Evolutionary conservation across 2,888 invertebrate species (phyloP), one percentile per base, ranked within the genome.

Genomic region (Allolobophora icterica): DNA sequence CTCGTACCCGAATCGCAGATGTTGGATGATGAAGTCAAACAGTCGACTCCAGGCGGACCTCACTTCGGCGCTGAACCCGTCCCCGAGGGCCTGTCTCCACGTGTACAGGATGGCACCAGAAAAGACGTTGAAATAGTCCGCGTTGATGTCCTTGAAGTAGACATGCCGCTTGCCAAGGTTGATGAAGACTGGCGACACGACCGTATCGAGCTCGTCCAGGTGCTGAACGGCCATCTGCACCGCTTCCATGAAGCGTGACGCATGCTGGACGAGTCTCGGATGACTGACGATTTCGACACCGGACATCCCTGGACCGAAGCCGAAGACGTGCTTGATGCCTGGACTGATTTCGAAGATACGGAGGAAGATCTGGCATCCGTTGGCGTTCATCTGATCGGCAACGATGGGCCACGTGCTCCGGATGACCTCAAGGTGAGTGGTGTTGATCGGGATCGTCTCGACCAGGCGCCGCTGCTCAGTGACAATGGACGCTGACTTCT

Each of bases 111-210:
- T 35, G 33, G 91, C 91, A 17, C 89, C 90, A 33, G 90, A 45
- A n/a, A 91, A 91, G 11, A 90, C 91, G 90, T 38, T n/a, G 52
- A 89, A 91, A 45, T 90, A 91, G n/a, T 91, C 89, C 19, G n/a
- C 45, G 5, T 58, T 42, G n/a, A 91, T n/a, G 90, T 45, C 33
- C 24, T n/a, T 30, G 35, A 91, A 90, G 71, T 42, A 33, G 52
- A 91, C 34, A 90, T 91, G 91, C 21, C 45, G 42, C 33, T 38
- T 33, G 90, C 91, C 91, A 15, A 91, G 91, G 40, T 90, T 90
- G 58, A 90, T 38, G 90, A 91, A 90, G 19, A 90, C 89, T 13
- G 90, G 90, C 17, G 90, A 33, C 34, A 91, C 52, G 45, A 33
- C 15, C 34, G 24, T 34, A 19, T 91, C 90, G 13, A 91, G 89